Conservation (phyloP, 30 jellyfish, hydroid and myxozoan species). For the Pelagia noctiluca region DNA sequence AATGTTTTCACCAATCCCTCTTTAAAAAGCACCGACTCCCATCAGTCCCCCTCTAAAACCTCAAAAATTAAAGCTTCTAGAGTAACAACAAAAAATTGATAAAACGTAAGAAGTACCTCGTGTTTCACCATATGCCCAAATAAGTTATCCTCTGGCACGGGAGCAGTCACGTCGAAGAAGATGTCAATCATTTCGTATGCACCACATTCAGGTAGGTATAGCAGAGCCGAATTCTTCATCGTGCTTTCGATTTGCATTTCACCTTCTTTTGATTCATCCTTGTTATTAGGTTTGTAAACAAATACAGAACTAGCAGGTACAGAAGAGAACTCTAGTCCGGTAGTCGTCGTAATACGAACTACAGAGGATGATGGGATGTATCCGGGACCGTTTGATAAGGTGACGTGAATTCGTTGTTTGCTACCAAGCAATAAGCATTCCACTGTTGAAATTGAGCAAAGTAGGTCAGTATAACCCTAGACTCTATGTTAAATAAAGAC, state of each 20-base stretch:
- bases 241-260: slow-evolving; percentile 63
- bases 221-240: slow-evolving; percentile 27
- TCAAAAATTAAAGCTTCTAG: no score
- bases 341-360: slow-evolving; percentile 64
- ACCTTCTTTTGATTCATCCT: slow-evolving; percentile 79
- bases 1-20: no score
- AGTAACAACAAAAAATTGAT: background rate
- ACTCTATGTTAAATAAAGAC: no score
- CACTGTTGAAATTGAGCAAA: slow-evolving; percentile 31
- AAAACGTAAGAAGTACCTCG: slow-evolving; percentile 55
- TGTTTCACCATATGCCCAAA: slow-evolving; percentile 64
- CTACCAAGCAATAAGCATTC: slow-evolving; percentile 83
- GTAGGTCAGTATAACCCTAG: no score
- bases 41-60: no score
- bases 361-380: slow-evolving; percentile 71
- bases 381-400: slow-evolving; percentile 93
- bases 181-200: slow-evolving; percentile 77
- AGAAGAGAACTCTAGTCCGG: slow-evolving; percentile 80
- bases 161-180: slow-evolving; percentile 85
- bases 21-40: no score
- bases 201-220: slow-evolving; percentile 83
- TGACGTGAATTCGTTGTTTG: slow-evolving; percentile 84
- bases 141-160: slow-evolving; percentile 55
- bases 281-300: slow-evolving; percentile 69
- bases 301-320: slow-evolving; percentile 72